Evolutionary conservation across 1,140 invertebrate genomes (phyloP).

Genomic region (Pseudomyrmex sp.): DNA sequence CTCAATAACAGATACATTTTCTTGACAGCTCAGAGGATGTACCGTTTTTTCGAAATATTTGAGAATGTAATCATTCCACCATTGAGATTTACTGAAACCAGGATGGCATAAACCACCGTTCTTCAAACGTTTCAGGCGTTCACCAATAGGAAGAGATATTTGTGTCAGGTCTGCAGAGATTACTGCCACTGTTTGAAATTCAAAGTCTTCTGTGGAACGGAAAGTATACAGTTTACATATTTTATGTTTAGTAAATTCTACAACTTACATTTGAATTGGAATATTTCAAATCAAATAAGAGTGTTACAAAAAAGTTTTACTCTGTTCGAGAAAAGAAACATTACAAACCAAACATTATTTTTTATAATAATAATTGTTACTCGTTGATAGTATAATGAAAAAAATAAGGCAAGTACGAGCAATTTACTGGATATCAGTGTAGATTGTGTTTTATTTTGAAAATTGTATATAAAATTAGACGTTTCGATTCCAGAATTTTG

Average conservation of each 20-base stretch:
- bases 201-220: slow-evolving; percentile 83
- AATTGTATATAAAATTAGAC: no score
- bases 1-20: slow-evolving; percentile 84
- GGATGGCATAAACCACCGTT: slow-evolving; percentile 88
- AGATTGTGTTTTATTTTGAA: no score
- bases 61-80: slow-evolving; percentile 86
- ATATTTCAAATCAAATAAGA: background rate
- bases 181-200: slow-evolving; percentile 87
- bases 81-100: slow-evolving; percentile 85
- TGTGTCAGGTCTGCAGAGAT: slow-evolving; percentile 76
- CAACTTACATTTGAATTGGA: background rate
- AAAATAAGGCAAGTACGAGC: no score
- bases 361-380: no score
- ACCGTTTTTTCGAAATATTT: slow-evolving; percentile 86
- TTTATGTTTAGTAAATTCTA: background rate
- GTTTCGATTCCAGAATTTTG: no score
- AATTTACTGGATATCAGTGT: no score
- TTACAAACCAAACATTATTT: no score
- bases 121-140: slow-evolving; percentile 82
- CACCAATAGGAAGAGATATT: slow-evolving; percentile 62
- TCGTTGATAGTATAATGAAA: no score
- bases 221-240: background rate
- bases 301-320: no score
- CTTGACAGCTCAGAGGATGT: slow-evolving; percentile 66
- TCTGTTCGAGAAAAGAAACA: no score